Evolutionary conservation across 2,113 vertebrate genomes (phyloP).

Genomic region (Ahaetulla prasina): DNA sequence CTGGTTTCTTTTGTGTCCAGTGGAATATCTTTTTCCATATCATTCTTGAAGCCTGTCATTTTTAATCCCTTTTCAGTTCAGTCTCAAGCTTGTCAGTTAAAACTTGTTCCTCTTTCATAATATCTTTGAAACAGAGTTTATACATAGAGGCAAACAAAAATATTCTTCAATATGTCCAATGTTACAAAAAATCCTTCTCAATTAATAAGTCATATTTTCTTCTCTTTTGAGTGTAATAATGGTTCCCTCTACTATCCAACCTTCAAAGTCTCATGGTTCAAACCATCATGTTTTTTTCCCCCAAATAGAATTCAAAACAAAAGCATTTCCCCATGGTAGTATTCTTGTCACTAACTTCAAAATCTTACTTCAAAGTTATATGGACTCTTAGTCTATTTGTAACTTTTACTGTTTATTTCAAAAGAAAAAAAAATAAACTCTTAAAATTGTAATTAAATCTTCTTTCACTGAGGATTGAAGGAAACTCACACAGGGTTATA

Average conservation of each 20-base stretch:
- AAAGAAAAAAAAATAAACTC: background rate
- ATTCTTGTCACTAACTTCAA: background rate
- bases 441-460: background rate
- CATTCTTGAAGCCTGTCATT: background rate
- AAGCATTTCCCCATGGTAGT: background rate
- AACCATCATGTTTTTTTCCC: background rate
- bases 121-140: background rate
- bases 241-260: background rate
- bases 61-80: background rate
- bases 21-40: background rate
- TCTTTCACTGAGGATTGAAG: background rate
- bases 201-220: background rate
- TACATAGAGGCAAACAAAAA: background rate
- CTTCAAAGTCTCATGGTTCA: background rate
- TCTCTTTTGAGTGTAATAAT: background rate
- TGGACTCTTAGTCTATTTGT: background rate
- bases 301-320: background rate
- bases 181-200: background rate
- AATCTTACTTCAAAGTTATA: background rate
- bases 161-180: background rate
- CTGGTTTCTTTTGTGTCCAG: background rate
- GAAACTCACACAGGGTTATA: background rate
- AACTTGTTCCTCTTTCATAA: background rate
- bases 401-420: background rate
- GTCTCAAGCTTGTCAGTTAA: background rate